phyloP scores from a whole-genome alignment of 2,113 vertebrate species.

The Boulengeromyrus knoepffleri region DNA sequence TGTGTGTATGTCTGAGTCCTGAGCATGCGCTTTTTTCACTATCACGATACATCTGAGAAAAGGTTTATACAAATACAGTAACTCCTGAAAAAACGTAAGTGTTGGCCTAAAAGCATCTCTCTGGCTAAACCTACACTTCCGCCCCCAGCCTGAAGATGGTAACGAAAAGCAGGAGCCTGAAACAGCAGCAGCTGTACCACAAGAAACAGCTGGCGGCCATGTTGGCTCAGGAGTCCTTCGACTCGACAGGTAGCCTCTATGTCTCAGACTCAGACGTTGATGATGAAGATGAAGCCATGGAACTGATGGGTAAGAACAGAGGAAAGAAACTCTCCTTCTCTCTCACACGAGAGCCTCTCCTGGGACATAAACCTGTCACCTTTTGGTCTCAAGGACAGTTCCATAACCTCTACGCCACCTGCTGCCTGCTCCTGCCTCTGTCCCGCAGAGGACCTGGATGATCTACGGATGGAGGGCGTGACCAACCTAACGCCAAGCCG shows the following conservation, averaged over 20 bases:
- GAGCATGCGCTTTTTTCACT: neutral
- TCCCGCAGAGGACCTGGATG: constrained; percentile 74
- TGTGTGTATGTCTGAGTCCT: constrained; percentile 25
- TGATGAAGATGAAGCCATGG: constrained; percentile 95
- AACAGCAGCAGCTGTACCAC: constrained; percentile 88
- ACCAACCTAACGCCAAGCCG: constrained; percentile 65
- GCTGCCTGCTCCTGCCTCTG: constrained; percentile 37
- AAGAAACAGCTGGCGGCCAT: constrained; percentile 94
- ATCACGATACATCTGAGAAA: neutral
- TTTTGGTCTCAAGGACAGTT: constrained; percentile 1
- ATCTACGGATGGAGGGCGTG: constrained; percentile 76
- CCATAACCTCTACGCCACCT: neutral
- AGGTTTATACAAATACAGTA: neutral
- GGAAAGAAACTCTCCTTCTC: neutral
- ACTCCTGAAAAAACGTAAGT: neutral
- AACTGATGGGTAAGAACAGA: constrained; percentile 72
- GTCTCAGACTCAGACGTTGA: constrained; percentile 87
- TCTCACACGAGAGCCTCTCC: neutral
- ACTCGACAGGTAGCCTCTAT: constrained; percentile 75
- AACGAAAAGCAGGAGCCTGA: constrained; percentile 81
- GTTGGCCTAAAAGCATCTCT: neutral
- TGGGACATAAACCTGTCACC: constrained; percentile 8
- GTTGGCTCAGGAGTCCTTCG: constrained; percentile 91
- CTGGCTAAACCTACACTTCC: neutral
- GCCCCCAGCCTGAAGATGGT: constrained; percentile 80